Evolutionary conservation across 2,888 invertebrate species (phyloP), one percentile per base, ranked within the genome.

Genomic region (Agriotes lineatus): DNA sequence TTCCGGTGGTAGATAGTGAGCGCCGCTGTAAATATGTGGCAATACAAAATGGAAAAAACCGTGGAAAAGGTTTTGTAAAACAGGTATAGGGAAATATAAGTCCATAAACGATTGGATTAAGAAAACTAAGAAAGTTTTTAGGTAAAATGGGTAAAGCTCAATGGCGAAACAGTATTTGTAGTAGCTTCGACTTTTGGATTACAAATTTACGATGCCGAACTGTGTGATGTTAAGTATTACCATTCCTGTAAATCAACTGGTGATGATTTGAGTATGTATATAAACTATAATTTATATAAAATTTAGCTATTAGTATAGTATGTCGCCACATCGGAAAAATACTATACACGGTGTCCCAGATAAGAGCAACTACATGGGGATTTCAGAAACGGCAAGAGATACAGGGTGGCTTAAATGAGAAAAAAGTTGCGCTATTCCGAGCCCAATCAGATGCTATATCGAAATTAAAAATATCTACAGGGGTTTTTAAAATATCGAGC

Each of bases 111-210:
- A 42, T 9, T 16, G 42, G 16, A 42, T 44, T 18, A 12, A 4
- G 4, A 48, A 12, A n/a, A n/a, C n/a, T n/a, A n/a, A n/a, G n/a
- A 1, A 7, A 35, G 5, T 18, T 45, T 69, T 42, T 65, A 79
- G 79, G 73, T 79, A 35, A 79, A 76, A 74, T 80, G 80, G 80
- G 59, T 79, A 2, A 73, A 73, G 67, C 44, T 80, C 2, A 70
- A 71, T 14, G 73, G 72, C 7, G 75, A 77, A 61, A 74, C 72
- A 0, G 67, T 73, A 48, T 78, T 80, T 59, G 72, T 78, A 1
- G 72, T 77, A 12, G 54, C 77, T 14, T 80, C 80, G n/a, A 73
- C 77, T 2, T 68, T 54, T 12, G 80, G 80, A n/a, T 18, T 80
- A 3, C 79, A 79, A 63, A 72, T 80, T 63, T 80, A 76, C 50